Evolutionary conservation across 1,140 invertebrate species (phyloP), one percentile per base, ranked within the genome.

Genomic region (Sarcophaga bullata): DNA sequence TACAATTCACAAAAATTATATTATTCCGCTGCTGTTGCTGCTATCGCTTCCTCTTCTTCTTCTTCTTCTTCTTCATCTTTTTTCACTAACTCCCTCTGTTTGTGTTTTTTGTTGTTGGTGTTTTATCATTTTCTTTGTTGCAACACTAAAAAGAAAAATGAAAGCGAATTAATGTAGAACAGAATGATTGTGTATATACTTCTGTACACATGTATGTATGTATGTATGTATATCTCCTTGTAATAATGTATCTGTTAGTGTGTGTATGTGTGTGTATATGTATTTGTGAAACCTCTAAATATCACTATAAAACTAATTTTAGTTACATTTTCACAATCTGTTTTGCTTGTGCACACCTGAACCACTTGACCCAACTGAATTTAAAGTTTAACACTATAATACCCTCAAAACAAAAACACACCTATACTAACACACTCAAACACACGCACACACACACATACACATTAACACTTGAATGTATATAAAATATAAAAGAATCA

Each of bases 271-370:
- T 78, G 15, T 52, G 75, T 17, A 0, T 78, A 5, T 52, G 46
- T 25, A 9, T 25, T 50, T 78, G 49, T 78, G 37, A 52, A 78
- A 78, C 75, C 75, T 52, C 75, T 78, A 78, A 37, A 78, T 78
- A 78, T 78, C 49, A 50, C 75, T 48, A 78, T 78, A 78, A 78
- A 78, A 78, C 75, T 78, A 78, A 78, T 78, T 78, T 78, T 78
- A 78, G 75, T 78, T 78, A 78, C 75, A 78, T 78, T 78, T 78
- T 78, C 75, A 48, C 75, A 78, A 78, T 78, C 75, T 78, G 75
- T 78, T 78, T 76, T 78, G 50, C n/a, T 78, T 78, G 75, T 78
- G 75, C 75, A 78, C 75, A 78, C 75, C 75, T 78, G 75, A 78
- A 78, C 75, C 75, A 78, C 75, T 78, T 78, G 75, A 78, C 75